Base-by-base conservation (phyloP, 2,797 vertebrate genomes). In the Acrossocheilus wenchowensis region DNA sequence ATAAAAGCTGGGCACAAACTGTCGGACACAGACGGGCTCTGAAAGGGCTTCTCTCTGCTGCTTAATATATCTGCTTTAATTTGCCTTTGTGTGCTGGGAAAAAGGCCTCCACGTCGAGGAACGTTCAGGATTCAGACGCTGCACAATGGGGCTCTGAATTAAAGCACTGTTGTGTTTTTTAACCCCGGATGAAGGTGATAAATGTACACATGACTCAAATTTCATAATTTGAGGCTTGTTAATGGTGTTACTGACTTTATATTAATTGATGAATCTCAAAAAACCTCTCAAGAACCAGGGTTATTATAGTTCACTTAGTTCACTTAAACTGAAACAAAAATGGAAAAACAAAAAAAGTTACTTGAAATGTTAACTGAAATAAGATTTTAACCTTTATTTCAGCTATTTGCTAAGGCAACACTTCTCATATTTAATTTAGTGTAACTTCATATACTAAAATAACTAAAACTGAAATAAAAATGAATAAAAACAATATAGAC, bases 1-100 rank as follows among this genome's bases (percentile, higher is more conserved):
- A 97, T 96, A 97, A 96, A 97, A 95, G 96, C 95, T 93, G 94
- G 91, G 94, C 92, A 94, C 93, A 94, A 96, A 94, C 93, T 92
- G 90, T 93, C 89, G 91, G 92, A 96, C 95, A 9, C 79, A 95
- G 94, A 95, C 95, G 92, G 93, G 91, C 93, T 92, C 94, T 95
- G 96, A 94, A 95, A 93, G 91, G 50, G 89, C 60, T 64, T 72
- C 73, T 68, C 88, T 88, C 85, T 66, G 68, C 85, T 89, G 80
- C 71, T 89, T 91, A 89, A 92, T 94, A 94, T 93, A 92, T 93
- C 89, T 94, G 73, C 82, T 92, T 91, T 92, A 87, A 90, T 91
- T 91, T 91, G 81, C 86, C 83, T 93, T 88, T 88, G 89, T 92
- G 60, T 48, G 17, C 60, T 36, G 69, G 87, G 83, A 87, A 43